phyloP scores from a whole-genome alignment of 2,888 invertebrate genomes.

The Sarcophaga caerulescens region DNA sequence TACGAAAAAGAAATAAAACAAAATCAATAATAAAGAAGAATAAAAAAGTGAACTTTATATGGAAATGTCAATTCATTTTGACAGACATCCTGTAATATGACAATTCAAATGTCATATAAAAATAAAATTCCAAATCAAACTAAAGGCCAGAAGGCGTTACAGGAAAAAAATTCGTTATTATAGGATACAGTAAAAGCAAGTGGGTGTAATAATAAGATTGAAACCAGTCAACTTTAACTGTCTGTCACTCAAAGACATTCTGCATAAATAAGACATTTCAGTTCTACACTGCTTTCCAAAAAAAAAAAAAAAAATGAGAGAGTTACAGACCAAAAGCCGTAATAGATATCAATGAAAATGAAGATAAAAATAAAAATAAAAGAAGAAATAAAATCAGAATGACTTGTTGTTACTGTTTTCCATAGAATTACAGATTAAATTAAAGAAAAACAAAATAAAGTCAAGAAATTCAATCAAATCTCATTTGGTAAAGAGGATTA shows the following conservation, averaged over 20 bases:
- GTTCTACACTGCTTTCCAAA: background rate
- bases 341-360: background rate
- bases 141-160: background rate
- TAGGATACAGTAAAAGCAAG: background rate
- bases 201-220: background rate
- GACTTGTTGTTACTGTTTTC: background rate
- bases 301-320: background rate
- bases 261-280: background rate
- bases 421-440: conserved; percentile 21
- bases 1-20: background rate
- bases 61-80: conserved; percentile 37
- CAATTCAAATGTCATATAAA: conserved; percentile 29
- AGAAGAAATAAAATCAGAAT: background rate
- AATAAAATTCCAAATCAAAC: background rate
- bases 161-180: background rate
- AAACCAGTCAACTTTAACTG: conserved; percentile 13
- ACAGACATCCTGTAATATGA: conserved; percentile 15
- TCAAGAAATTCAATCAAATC: conserved; percentile 48
- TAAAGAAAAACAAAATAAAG: conserved; percentile 18
- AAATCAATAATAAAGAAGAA: background rate
- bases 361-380: background rate
- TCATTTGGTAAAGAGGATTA: conserved; percentile 51
- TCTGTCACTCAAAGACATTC: background rate
- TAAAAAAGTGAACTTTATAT: background rate
- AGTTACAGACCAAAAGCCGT: background rate